Evolutionary conservation across 2,797 vertebrate species (phyloP), one percentile per base, ranked within the genome.

Genomic region (Poeciliopsis turneri): DNA sequence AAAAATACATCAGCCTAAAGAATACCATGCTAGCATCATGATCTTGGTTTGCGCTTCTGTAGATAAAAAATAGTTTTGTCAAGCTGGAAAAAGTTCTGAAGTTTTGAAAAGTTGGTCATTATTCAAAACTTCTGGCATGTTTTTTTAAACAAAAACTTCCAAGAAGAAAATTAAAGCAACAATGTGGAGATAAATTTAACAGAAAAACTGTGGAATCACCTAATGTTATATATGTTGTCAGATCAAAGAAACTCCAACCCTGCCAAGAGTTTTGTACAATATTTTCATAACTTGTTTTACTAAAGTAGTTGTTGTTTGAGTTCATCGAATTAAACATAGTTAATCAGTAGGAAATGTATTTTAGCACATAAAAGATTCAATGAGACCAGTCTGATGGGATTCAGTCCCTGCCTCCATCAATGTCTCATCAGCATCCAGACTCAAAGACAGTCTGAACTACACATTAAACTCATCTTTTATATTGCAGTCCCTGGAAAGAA

Each of bases 361-460:
- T 45, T 28, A 46, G 45, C 25, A 43, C 7, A 46, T 46, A 15
- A 28, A 71, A 71, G 13, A 71, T 28, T 16, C 73, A 80, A 87
- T 86, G 72, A 77, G 82, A 74, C 79, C 30, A 64, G 30, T 64
- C 51, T 85, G 78, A 87, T 5, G 46, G 86, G 79, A 87, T 89
- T 85, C 84, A 70, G 72, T 85, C 72, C 78, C 46, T 30, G 9
- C 78, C 76, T 79, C 10, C 4, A 57, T 82, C 12, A 82, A 61
- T 23, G 83, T 91, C 89, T 91, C 66, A 90, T 91, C 84, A 6
- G 39, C 23, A 0, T 87, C 88, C 87, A 91, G 87, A 78, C 74
- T 23, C 78, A 82, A 72, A 51, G 80, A 9, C 36, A 72, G 77
- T 83, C 80, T 59, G 66, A 80, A 79, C 28, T 64, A 86, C 84